Base-by-base conservation (phyloP, 2,797 vertebrate species). In the Leuciscus waleckii region DNA sequence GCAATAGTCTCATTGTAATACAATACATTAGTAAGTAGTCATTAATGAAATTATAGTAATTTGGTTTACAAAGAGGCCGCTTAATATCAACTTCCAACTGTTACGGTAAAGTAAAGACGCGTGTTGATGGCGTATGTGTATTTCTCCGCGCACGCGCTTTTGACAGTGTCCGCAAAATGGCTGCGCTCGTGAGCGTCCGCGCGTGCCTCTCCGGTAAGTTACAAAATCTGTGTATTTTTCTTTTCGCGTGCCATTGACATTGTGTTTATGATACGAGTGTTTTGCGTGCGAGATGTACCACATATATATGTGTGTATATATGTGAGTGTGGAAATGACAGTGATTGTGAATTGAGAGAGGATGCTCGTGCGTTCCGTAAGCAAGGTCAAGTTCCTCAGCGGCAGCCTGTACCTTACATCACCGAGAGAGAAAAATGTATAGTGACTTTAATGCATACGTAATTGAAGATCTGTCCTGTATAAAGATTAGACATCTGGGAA, bases 191-290 rank as follows among this genome's bases (percentile, higher is more conserved):
- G 56, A 92, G 93, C 0, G 16, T 95, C 54, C 94, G 95, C 87
- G 94, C 95, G 35, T 95, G 93, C 89, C 88, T 94, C 86, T 95
- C 95, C 0, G 95, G 95, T 95, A 93, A 93, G 91, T 90, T 46
- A 5, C 69, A 58, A 61, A 84, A 1, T 46, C 21, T 3, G 49
- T 29, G 70, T 74, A 1, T 37, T 39, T 69, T 43, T 41, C 13
- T 13, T 46, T 26, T 39, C 8, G 4, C 29, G 4, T 35, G 5
- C 0, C 1, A 3, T 6, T 41, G n/a, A 11, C 19, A 2, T 56
- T 21, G 46, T 46, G n/a, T 70, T 9, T 6, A 54, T 54, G 71
- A 3, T 11, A 26, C 41, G 23, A 43, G 6, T 49, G 41, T 56
- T 84, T 14, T 68, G 9, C n/a, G 13, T 9, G 11, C 1, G 13